Evolutionary conservation across 2,888 invertebrate genomes (phyloP), one percentile per base, ranked within the genome.

Genomic region (Xanthorhoe spadicearia): DNA sequence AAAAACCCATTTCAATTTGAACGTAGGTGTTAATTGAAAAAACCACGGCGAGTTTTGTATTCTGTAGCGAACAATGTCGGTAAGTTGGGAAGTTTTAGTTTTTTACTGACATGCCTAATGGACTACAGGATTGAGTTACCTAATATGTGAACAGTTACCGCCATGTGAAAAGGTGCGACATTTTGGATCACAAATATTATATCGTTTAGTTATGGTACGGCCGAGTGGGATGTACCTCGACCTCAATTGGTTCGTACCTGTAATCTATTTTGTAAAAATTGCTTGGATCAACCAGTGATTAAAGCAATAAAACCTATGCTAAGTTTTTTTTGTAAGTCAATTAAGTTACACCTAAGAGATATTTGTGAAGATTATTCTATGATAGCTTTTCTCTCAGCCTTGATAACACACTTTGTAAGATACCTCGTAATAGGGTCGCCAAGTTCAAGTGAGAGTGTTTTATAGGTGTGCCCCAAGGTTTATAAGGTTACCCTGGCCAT

Each of bases 21-120:
- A 55, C 62, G 55, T 46, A 62, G 50, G 35, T 56, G 59, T 64
- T 72, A 66, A 70, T 72, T 63, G 56, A 53, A 67, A 32, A 43
- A 67, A 63, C 63, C 59, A n/a, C 23, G 51, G 54, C 13, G 38
- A 43, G 38, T 57, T 66, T 13, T 9, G 46, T 28, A 43, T 13
- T 58, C 15, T 35, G 51, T 19, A 43, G 32, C 32, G 62, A 59
- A 66, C 62, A 62, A 63, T 67, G 59, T 51, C n/a, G 48, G 54
- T 55, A 67, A 66, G 55, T 59, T 58, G 48, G 55, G 51, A 63
- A 67, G 55, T 63, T 67, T 67, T 56, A 23, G 59, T 56, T 67
- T 67, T 63, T 60, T 23, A 60, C 32, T 32, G 8, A 51, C 61
- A 15, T 32, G 10, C n/a, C 50, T 61, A 64, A 60, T 63, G 48